A percentile compares a stretch with the other conserved stretches of the same genome.
Evolutionary conservation across 2,797 vertebrate species (phyloP).

Genomic region (Phrynocephalus guinanensis): DNA sequence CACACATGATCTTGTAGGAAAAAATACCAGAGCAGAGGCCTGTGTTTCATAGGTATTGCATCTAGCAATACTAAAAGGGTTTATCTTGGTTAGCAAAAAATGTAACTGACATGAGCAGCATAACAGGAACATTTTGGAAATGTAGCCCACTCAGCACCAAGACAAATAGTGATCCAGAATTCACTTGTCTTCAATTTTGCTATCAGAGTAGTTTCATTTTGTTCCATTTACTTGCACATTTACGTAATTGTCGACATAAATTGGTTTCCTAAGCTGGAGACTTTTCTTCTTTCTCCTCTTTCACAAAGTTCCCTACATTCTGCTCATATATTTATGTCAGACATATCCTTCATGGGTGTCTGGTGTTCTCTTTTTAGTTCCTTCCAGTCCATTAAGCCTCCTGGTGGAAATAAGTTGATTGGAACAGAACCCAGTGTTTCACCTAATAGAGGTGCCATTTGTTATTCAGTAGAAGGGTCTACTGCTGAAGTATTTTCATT

Average conservation of each 20-base stretch:
- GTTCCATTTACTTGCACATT: not conserved
- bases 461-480: constrained; percentile 1
- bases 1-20: too few relatives aligned
- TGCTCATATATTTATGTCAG: constrained; percentile 13
- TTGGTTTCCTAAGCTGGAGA: not conserved
- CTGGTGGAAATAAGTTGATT: constrained; percentile 7
- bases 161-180: not conserved
- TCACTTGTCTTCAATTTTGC: not conserved
- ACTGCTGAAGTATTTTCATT: too few relatives aligned
- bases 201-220: not conserved
- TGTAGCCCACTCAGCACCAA: not conserved
- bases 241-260: not conserved
- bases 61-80: not conserved
- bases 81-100: not conserved
- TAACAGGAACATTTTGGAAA: not conserved
- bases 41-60: not conserved
- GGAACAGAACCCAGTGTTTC: constrained; percentile 7
- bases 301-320: not conserved
- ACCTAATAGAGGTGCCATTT: constrained; percentile 6
- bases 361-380: constrained; percentile 5
- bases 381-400: constrained; percentile 8
- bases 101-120: not conserved
- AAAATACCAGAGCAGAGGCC: not conserved
- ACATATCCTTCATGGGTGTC: not conserved
- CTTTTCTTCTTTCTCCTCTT: not conserved